These are phyloP conservation scores for Melanerpes formicivorus DNA, from an alignment of 2,113 vertebrate species.

Conservation along the genomic window DNA sequence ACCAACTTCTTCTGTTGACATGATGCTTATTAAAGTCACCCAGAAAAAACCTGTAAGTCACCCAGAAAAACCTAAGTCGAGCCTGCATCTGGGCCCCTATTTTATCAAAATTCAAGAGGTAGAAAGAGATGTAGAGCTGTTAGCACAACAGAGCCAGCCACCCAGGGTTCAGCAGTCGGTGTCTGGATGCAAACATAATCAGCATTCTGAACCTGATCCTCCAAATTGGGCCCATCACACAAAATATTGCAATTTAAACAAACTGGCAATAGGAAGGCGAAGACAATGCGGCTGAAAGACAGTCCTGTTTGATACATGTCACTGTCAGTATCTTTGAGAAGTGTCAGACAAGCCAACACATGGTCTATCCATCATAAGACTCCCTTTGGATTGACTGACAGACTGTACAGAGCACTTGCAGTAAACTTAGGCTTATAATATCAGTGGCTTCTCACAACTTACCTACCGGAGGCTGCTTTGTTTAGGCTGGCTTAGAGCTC, in stretches of 20 bases:
- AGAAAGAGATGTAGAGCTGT: neutral
- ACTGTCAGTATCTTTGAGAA: slow-evolving; percentile 53
- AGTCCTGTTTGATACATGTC: slow-evolving; percentile 47
- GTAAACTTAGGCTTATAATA: neutral
- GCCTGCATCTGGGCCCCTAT: neutral
- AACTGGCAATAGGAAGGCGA: slow-evolving; percentile 21
- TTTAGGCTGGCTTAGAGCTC: neutral
- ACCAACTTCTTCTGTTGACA: neutral
- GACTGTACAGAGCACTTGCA: neutral
- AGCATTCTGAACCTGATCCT: neutral
- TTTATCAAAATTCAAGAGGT: neutral
- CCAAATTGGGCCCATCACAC: neutral
- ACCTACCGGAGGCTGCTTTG: neutral
- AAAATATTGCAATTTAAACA: neutral
- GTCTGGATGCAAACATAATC: neutral
- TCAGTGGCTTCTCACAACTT: neutral
- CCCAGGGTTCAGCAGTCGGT: neutral
- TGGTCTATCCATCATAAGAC: slow-evolving; percentile 27
- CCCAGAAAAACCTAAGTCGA: neutral
- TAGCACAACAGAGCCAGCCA: neutral
- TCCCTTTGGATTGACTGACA: slow-evolving; percentile 49
- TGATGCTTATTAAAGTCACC: neutral
- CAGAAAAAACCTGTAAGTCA: neutral
- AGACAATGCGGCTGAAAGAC: slow-evolving; percentile 47
- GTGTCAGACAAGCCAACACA: slow-evolving; percentile 66